Evolutionary conservation across 1,140 invertebrate genomes (phyloP), one percentile per base, ranked within the genome.

Genomic region (Drosophila pectinifera): DNA sequence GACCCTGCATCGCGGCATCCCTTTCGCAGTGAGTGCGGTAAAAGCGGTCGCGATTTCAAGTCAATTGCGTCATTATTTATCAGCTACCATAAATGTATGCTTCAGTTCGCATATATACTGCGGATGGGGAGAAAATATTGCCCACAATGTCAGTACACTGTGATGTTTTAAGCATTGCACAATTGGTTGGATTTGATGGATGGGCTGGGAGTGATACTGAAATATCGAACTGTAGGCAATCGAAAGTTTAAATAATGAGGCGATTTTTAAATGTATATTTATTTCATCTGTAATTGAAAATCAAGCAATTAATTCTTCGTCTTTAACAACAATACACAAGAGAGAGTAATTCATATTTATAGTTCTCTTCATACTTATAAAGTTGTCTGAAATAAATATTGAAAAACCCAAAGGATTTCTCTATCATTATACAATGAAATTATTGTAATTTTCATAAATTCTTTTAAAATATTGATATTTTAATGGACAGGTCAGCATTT

Each of bases 51-150:
- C 78, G 79, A 85, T 86, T 85, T 76, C 74, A 72, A 85, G 82
- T 85, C 82, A 85, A 85, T 85, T 86, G 74, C 76, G 78, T 85
- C 83, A 69, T 86, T 85, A 81, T 85, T 81, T 85, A 85, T 86
- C 82, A 85, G 81, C 51, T 67, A 74, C 73, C 82, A 78, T 57
- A 78, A 81, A 78, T 80, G 38, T 61, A 51, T 53, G 26, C 49
- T 36, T 31, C 24, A 13, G 46, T 41, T 20, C 38, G 3, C 63
- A 43, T 31, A 22, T 48, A 46, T 26, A 36, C 10, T 28, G 43
- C 39, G 28, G 48, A 31, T 34, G 14, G 22, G 16, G n/a, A 8
- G 39, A 36, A 46, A 63, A 45, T 43, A 73, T 28, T 18, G 34
- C 46, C 41, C 39, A 41, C 16, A 31, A 42, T 76, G 80, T 73